phyloP scores from a whole-genome alignment of 2,797 vertebrate genomes.

The Cheracebus regulus region DNA sequence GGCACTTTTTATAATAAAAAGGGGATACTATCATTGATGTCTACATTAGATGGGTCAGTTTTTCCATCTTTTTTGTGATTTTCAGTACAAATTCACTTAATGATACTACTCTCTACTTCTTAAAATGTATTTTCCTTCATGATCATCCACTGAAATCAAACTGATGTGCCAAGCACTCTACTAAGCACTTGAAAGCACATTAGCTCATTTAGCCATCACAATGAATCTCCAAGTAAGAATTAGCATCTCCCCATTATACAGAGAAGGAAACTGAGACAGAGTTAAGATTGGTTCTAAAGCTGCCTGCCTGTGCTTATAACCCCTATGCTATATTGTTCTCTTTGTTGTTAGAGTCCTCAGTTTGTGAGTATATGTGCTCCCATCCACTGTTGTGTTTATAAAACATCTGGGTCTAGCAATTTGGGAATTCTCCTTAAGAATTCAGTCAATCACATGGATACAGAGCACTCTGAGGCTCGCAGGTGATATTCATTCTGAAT shows the following conservation, averaged over 20 bases:
- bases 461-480: background rate
- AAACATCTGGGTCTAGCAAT: background rate
- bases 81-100: background rate
- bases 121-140: background rate
- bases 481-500: slow-evolving; percentile 13
- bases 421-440: background rate
- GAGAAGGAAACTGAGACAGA: background rate
- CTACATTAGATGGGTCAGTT: background rate
- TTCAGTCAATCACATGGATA: background rate
- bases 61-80: background rate
- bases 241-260: background rate
- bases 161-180: background rate
- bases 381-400: background rate
- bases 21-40: background rate
- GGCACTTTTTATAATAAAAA: background rate
- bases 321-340: background rate
- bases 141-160: background rate
- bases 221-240: background rate
- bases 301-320: background rate
- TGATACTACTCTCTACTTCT: background rate
- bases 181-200: background rate
- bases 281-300: background rate
- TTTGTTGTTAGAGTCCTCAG: background rate
- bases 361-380: background rate
- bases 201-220: background rate